A percentile compares a stretch with the other conserved stretches of the same genome.
These are phyloP conservation scores for Danio rerio DNA, from an alignment of 2,113 vertebrate genomes.

Conservation along the genomic window GRCz12tu NC_133194.1:7401001-7401500, in stretches of 20 bases:
- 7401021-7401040: too few relatives aligned
- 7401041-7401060: too few relatives aligned
- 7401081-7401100: too few relatives aligned
- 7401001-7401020: too few relatives aligned
- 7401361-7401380: constrained; percentile 18
- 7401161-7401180: too few relatives aligned
- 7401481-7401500: constrained; percentile 50
- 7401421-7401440: constrained; percentile 8
- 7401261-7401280: neutral
- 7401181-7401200: too few relatives aligned
- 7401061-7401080: too few relatives aligned
- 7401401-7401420: constrained; percentile 25
- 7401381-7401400: neutral
- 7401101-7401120: too few relatives aligned
- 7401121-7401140: too few relatives aligned
- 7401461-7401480: constrained; percentile 41
- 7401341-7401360: constrained; percentile 17
- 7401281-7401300: constrained; percentile 11
- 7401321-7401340: constrained; percentile 22
- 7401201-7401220: neutral
- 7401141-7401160: too few relatives aligned
- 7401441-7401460: constrained; percentile 20
- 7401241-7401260: neutral
- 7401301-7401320: constrained; percentile 27
- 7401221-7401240: neutral